These are phyloP conservation scores for Papilio helenus DNA, from an alignment of 1,140 invertebrate genomes.

Conservation along the genomic window DNA sequence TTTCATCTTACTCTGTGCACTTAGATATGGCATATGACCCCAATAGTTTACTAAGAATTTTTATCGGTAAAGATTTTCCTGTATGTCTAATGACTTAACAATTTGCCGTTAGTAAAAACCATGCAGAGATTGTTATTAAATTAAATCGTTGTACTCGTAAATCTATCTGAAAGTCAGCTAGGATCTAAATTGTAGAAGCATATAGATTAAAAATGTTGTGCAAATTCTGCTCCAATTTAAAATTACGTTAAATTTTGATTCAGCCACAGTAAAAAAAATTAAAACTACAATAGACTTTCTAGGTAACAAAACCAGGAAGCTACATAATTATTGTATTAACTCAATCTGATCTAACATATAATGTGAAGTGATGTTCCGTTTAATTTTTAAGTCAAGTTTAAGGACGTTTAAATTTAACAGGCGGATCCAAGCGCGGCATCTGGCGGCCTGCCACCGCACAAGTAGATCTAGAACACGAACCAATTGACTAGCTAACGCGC, in stretches of 20 bases:
- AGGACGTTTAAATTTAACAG: constrained; percentile 35
- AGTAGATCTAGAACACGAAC: constrained; percentile 17
- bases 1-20: constrained; percentile 22
- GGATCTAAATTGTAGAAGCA: too few relatives aligned
- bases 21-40: constrained; percentile 18
- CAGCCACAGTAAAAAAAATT: too few relatives aligned
- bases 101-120: neutral
- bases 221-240: too few relatives aligned
- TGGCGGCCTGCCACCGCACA: constrained; percentile 28
- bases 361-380: neutral
- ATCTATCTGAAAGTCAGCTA: too few relatives aligned
- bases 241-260: too few relatives aligned
- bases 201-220: too few relatives aligned
- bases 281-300: too few relatives aligned
- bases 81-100: neutral
- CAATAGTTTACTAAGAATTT: constrained; percentile 11
- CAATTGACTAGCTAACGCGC: constrained; percentile 4
- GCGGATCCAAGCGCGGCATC: neutral
- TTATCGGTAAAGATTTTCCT: constrained; percentile 15
- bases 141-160: too few relatives aligned
- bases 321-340: neutral
- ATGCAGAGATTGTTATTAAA: too few relatives aligned
- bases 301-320: too few relatives aligned
- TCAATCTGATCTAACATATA: neutral
- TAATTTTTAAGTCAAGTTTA: constrained; percentile 38